Conservation (phyloP, 2,888 invertebrate genomes). For the Platycheirus rosarum region DNA sequence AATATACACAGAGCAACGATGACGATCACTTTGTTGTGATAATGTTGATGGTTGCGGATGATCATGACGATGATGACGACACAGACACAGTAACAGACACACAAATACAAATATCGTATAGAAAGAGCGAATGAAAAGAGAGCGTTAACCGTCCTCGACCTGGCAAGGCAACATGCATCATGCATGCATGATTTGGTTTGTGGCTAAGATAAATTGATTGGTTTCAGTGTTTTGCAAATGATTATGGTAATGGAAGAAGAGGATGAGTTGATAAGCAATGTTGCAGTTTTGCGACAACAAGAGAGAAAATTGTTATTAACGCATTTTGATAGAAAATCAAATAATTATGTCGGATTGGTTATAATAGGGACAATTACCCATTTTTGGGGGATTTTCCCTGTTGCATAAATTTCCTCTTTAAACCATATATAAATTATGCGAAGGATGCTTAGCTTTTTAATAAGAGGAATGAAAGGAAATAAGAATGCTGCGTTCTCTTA, state of each 20-base stretch:
- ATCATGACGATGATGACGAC: slow-evolving; percentile 26
- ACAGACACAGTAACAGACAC: slow-evolving; percentile 29
- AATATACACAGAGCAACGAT: slow-evolving; percentile 5
- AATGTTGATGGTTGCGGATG: slow-evolving; percentile 21
- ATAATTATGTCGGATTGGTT: too few species aligned
- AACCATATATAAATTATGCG: too few species aligned
- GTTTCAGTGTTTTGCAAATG: slow-evolving; percentile 7
- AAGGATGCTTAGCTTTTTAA: too few species aligned
- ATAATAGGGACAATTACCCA: too few species aligned
- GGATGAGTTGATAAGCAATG: not conserved
- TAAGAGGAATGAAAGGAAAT: too few species aligned
- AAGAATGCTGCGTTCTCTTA: too few species aligned
- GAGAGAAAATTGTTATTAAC: not conserved
- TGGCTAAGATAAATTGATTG: not conserved
- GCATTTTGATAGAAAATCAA: too few species aligned
- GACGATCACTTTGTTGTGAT: slow-evolving; percentile 30
- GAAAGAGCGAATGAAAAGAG: slow-evolving; percentile 39
- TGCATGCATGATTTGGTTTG: slow-evolving; percentile 23
- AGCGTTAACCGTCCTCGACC: slow-evolving; percentile 71
- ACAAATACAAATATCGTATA: too few species aligned
- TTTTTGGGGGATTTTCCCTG: too few species aligned
- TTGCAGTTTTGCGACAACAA: not conserved
- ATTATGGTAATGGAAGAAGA: not conserved
- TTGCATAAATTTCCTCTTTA: too few species aligned
- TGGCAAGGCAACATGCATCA: slow-evolving; percentile 7